Conservation (phyloP, 2,113 vertebrate species). For the Platichthys flesus region DNA sequence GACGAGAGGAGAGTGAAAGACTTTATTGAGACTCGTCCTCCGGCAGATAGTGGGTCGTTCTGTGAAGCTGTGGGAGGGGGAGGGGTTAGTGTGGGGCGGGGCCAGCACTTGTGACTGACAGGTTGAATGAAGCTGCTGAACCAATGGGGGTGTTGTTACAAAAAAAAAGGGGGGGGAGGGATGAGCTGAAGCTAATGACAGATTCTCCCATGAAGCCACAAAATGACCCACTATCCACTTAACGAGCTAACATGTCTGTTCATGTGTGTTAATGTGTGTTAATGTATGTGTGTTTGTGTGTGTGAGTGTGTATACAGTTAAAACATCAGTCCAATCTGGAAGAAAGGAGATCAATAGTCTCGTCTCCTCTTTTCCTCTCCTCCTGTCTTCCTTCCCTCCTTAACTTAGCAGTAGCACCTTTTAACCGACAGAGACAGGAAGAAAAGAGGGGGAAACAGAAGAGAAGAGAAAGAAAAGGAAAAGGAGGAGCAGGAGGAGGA, state of each 20-base stretch:
- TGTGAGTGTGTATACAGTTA: constrained; percentile 47
- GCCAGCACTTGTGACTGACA: constrained; percentile 65
- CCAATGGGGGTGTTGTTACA: constrained; percentile 49
- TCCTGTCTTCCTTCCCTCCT: constrained; percentile 32
- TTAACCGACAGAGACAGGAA: constrained; percentile 22
- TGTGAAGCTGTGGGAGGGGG: constrained; percentile 85
- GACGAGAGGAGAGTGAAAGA: constrained; percentile 4
- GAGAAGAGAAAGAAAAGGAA: too few relatives aligned
- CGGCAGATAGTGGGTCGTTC: constrained; percentile 98
- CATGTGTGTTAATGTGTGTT: background rate
- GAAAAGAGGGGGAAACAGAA: background rate
- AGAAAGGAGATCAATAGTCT: constrained; percentile 65
- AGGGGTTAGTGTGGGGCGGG: constrained; percentile 66
- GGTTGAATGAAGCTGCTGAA: constrained; percentile 60
- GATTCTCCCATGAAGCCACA: constrained; percentile 94
- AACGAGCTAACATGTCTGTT: constrained; percentile 49
- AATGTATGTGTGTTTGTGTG: constrained; percentile 15
- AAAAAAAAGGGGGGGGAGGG: constrained; percentile 12
- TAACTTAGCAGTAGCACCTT: constrained; percentile 35
- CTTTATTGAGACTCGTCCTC: constrained; percentile 62
- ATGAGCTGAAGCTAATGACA: constrained; percentile 59
- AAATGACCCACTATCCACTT: constrained; percentile 99
- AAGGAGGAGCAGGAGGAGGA: constrained; percentile 13
- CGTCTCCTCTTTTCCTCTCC: constrained; percentile 26
- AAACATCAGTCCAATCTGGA: constrained; percentile 65